Evolutionary conservation across 2,888 invertebrate genomes (phyloP).

Genomic region (Agrilus biguttatus): DNA sequence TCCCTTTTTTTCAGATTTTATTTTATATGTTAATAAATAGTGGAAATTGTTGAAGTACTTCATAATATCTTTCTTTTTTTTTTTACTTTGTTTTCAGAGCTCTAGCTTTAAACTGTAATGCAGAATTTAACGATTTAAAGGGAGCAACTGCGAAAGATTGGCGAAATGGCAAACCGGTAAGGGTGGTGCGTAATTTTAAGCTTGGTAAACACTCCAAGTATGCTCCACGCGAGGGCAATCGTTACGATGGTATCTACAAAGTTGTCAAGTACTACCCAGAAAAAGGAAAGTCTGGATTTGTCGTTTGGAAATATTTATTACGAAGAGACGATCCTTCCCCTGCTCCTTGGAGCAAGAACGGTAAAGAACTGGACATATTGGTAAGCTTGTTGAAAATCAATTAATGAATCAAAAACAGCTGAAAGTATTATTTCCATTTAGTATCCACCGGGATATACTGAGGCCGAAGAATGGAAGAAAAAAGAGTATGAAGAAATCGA

Average conservation of each 20-base stretch:
- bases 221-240: conserved; percentile 59
- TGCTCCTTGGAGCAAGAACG: conserved; percentile 65
- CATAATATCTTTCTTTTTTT: too few species aligned
- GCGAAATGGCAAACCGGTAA: conserved; percentile 59
- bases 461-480: conserved; percentile 43
- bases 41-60: too few species aligned
- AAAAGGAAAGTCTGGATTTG: conserved; percentile 60
- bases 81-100: conserved; percentile 38
- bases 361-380: conserved; percentile 40
- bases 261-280: conserved; percentile 72
- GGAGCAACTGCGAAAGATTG: conserved; percentile 61
- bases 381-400: conserved; percentile 12
- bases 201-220: conserved; percentile 60
- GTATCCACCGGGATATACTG: conserved; percentile 62
- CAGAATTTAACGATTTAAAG: conserved; percentile 41
- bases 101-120: conserved; percentile 63
- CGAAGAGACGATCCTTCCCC: conserved; percentile 63
- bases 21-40: too few species aligned
- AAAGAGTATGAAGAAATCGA: conserved; percentile 25
- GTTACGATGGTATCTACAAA: conserved; percentile 81
- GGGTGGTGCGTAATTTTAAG: conserved; percentile 66
- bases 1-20: background rate
- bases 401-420: background rate
- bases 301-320: conserved; percentile 66
- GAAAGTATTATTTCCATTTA: conserved; percentile 18